Evolutionary conservation across 2,113 vertebrate species (phyloP).

Genomic region (Peromyscus maniculatus): DNA sequence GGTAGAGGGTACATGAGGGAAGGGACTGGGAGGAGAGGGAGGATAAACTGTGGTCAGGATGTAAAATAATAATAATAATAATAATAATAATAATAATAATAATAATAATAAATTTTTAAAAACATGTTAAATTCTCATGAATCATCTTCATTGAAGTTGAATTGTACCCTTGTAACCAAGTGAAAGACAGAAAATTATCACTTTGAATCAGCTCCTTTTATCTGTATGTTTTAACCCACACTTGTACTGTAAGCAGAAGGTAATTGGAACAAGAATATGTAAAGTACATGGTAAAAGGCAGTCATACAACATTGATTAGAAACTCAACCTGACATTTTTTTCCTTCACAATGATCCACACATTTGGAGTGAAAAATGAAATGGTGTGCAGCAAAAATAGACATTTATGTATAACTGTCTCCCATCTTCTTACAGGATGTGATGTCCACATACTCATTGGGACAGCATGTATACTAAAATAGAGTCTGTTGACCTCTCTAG

Average conservation of each 20-base stretch:
- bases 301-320: background rate
- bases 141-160: slow-evolving; percentile 39
- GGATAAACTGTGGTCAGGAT: background rate
- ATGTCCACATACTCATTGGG: too few relatives aligned
- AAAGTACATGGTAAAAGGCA: background rate
- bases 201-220: background rate
- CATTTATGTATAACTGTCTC: background rate
- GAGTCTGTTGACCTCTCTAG: background rate
- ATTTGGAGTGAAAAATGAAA: background rate
- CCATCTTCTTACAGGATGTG: background rate
- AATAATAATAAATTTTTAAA: background rate
- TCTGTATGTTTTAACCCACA: background rate
- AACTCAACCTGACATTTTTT: background rate
- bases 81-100: background rate
- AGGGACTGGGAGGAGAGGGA: background rate
- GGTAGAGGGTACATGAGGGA: background rate
- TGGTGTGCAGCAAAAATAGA: background rate
- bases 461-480: background rate
- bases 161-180: background rate
- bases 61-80: background rate
- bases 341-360: background rate
- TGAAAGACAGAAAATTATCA: background rate
- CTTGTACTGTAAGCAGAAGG: background rate
- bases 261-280: background rate
- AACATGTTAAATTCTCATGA: background rate